A percentile compares a stretch with the other conserved stretches of the same genome.
These are phyloP conservation scores for Tortrix viridana DNA, from an alignment of 2,888 invertebrate species.

Conservation along the genomic window DNA sequence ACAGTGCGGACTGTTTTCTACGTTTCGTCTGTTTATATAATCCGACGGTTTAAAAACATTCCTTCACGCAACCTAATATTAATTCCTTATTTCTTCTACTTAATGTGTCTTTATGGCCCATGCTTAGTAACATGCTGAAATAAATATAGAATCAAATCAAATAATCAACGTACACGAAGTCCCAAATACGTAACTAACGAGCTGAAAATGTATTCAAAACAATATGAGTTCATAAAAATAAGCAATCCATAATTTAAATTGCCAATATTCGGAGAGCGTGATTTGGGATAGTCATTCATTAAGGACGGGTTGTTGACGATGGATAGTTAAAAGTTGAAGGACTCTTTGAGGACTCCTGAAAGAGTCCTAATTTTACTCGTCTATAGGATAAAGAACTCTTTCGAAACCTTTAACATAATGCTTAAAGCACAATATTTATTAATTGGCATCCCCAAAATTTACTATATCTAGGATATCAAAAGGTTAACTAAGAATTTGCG, in stretches of 20 bases:
- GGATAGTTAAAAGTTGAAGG: slow-evolving; percentile 22
- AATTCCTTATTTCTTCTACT: neutral
- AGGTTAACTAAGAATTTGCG: neutral
- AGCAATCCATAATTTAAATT: slow-evolving; percentile 17
- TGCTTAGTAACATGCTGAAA: too few species aligned
- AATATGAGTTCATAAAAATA: neutral
- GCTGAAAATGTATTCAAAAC: neutral
- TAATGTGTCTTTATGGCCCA: too few species aligned
- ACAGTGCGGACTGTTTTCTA: neutral
- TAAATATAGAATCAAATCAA: too few species aligned
- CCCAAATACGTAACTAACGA: neutral
- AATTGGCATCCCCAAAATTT: too few species aligned
- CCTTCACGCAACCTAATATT: neutral
- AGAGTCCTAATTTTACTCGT: too few species aligned
- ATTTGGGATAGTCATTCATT: neutral
- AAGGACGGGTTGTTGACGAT: neutral
- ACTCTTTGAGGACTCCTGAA: neutral
- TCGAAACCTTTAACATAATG: too few species aligned
- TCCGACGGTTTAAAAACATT: neutral
- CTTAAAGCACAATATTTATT: too few species aligned
- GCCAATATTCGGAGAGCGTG: neutral
- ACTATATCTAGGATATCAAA: neutral
- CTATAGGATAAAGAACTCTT: too few species aligned
- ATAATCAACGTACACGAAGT: neutral
- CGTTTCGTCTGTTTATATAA: neutral